Percentiles rank a stretch among this genome's conserved stretches.
phyloP scores from a whole-genome alignment of 2,797 vertebrate species.

The Acanthiza pusilla region DNA sequence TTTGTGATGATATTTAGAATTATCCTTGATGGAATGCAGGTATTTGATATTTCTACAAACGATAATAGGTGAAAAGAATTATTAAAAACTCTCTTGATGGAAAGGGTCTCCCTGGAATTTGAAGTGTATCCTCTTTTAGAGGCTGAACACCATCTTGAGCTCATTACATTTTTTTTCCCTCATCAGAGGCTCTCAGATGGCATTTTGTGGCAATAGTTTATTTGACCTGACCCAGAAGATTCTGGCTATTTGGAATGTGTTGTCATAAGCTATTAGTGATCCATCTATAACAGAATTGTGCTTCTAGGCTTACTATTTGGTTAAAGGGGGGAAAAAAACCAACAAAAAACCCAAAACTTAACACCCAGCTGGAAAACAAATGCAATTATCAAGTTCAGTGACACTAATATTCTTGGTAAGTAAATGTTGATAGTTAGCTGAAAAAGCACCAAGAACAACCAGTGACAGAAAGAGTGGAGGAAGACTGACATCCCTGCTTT shows the following conservation, averaged over 20 bases:
- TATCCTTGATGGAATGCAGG: neutral
- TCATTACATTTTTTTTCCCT: neutral
- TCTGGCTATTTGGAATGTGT: conserved; percentile 23
- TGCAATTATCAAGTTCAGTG: neutral
- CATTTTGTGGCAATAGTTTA: conserved; percentile 45
- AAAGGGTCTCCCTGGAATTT: neutral
- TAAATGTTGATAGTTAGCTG: neutral
- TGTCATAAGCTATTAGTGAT: conserved; percentile 43
- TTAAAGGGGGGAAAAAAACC: neutral
- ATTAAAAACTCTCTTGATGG: neutral
- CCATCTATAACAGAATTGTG: neutral
- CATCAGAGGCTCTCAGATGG: conserved; percentile 5
- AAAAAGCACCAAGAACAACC: neutral
- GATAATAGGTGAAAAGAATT: neutral
- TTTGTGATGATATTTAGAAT: neutral
- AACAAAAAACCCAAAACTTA: neutral
- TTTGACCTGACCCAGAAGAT: conserved; percentile 52
- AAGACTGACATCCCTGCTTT: neutral
- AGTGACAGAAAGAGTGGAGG: neutral
- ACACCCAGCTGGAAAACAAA: neutral
- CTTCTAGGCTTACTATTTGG: neutral
- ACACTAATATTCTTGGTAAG: neutral
- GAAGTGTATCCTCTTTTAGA: neutral
- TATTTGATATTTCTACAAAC: neutral
- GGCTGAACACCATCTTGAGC: conserved; percentile 34